Conservation (phyloP, 2,797 vertebrate species). For the Acrossocheilus wenchowensis region DNA sequence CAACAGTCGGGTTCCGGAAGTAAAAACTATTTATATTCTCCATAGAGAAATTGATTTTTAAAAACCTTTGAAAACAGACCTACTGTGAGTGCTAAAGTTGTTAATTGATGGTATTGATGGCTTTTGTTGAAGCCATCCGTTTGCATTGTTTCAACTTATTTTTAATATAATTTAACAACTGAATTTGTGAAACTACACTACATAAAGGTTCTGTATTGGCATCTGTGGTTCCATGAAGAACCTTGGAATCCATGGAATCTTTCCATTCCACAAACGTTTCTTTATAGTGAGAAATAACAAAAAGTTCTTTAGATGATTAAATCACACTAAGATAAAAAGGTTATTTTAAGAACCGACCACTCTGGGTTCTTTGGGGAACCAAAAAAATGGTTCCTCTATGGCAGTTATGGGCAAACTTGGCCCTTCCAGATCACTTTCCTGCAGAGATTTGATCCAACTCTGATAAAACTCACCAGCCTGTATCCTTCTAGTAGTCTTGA, state of each 20-base stretch:
- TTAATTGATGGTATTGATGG: neutral
- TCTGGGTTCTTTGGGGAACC: neutral
- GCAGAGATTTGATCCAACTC: too few relatives aligned
- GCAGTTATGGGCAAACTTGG: too few relatives aligned
- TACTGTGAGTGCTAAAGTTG: neutral
- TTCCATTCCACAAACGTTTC: neutral
- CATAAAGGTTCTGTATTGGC: neutral
- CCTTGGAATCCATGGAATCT: neutral
- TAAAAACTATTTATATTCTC: slow-evolving; percentile 1
- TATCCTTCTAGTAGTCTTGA: too few relatives aligned
- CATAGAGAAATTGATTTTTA: neutral
- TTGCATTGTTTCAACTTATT: neutral
- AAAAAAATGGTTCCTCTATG: neutral
- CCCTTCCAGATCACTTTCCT: too few relatives aligned
- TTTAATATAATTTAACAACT: neutral
- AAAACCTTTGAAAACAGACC: neutral
- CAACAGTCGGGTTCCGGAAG: neutral
- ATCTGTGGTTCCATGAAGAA: neutral
- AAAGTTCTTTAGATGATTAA: too few relatives aligned
- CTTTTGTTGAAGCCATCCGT: neutral
- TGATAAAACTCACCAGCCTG: too few relatives aligned
- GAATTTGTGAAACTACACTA: neutral
- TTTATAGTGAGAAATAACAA: neutral
- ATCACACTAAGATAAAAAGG: neutral
- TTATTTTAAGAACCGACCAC: neutral